Percentiles rank a stretch among this genome's conserved stretches.
phyloP scores from a whole-genome alignment of 2,113 vertebrate species.

The Okapia johnstoni region DNA sequence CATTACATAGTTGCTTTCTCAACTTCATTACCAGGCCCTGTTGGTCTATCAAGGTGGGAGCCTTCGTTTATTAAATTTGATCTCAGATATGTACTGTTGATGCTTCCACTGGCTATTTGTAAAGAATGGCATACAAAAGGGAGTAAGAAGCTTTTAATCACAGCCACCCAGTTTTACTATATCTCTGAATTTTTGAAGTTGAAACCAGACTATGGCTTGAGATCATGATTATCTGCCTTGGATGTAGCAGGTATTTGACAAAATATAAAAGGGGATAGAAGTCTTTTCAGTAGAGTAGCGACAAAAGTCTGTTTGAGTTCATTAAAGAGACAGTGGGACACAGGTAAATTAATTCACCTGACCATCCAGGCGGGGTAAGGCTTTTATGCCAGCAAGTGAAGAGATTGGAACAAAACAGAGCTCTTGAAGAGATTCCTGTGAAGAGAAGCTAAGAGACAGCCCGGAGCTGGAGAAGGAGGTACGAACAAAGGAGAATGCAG shows the following conservation, averaged over 20 bases:
- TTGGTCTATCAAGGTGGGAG: background rate
- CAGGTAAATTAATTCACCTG: background rate
- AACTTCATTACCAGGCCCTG: background rate
- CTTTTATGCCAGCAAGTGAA: background rate
- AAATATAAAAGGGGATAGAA: background rate
- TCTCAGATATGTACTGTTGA: background rate
- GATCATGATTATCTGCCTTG: background rate
- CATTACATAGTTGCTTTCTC: background rate
- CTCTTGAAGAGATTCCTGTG: background rate
- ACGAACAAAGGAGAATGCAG: background rate
- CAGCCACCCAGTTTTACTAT: background rate
- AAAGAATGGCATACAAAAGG: background rate
- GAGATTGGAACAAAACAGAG: background rate
- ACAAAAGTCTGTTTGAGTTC: background rate
- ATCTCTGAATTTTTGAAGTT: background rate
- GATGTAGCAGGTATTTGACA: background rate
- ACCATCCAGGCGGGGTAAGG: fast-evolving
- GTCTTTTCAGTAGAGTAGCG: background rate
- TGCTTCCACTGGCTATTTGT: background rate
- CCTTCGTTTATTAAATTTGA: background rate
- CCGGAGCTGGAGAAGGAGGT: fast-evolving
- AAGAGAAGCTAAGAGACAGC: background rate
- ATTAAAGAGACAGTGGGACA: background rate
- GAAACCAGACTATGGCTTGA: background rate
- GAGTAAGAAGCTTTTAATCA: background rate